Evolutionary conservation across 23 tunicate genomes (phyloP).

Genomic region (Botrylloides violaceus): DNA sequence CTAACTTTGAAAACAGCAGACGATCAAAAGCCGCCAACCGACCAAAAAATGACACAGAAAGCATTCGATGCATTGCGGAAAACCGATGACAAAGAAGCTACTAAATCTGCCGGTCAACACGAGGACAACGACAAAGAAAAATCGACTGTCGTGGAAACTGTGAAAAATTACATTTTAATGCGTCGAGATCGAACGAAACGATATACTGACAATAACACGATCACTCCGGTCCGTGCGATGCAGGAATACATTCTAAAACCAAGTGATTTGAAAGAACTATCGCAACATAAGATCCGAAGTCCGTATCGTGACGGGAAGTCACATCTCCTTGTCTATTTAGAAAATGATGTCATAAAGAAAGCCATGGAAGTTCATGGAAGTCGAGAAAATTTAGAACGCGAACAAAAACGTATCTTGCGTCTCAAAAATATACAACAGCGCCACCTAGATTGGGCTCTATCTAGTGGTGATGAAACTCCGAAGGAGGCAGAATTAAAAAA

Average conservation of each 20-base stretch:
- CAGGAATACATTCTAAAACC: slow-evolving; percentile 71
- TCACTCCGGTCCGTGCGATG: slow-evolving; percentile 87
- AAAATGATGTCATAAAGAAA: slow-evolving; percentile 55
- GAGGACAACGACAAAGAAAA: background rate
- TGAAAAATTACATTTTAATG: slow-evolving; percentile 53
- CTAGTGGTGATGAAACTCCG: background rate
- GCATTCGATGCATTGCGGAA: background rate
- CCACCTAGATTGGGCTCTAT: slow-evolving; percentile 6
- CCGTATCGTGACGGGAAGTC: slow-evolving; percentile 48
- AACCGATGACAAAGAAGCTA: background rate
- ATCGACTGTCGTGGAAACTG: slow-evolving; percentile 30
- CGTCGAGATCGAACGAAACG: slow-evolving; percentile 77
- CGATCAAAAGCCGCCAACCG: background rate
- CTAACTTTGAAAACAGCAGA: no score
- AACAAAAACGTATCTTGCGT: slow-evolving; percentile 35
- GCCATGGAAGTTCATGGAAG: slow-evolving; percentile 83
- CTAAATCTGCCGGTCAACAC: slow-evolving; percentile 1
- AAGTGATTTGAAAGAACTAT: slow-evolving; percentile 43
- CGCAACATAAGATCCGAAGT: slow-evolving; percentile 57
- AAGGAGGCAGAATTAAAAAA: background rate
- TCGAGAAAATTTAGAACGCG: slow-evolving; percentile 46
- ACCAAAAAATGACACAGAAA: slow-evolving; percentile 1
- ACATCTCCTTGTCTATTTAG: slow-evolving; percentile 57
- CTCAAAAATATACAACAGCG: slow-evolving; percentile 10
- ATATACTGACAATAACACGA: slow-evolving; percentile 83